Base-by-base conservation (phyloP, 2,888 invertebrate species). In the Idaea aversata region DNA sequence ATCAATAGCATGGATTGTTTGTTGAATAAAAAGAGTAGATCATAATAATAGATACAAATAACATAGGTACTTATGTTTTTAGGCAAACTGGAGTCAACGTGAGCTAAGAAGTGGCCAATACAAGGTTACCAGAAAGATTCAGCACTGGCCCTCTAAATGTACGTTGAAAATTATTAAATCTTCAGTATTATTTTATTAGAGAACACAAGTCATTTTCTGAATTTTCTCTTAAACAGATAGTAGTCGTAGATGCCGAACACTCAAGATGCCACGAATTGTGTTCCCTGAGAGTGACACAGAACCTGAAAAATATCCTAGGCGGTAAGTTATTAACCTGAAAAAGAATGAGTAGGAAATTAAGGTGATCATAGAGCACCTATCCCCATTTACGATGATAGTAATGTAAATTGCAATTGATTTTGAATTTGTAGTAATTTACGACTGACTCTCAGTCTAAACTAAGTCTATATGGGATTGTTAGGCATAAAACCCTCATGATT, bases 251-350 rank as follows among this genome's bases (percentile, higher is more conserved):
- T 83, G 89, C 63, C 85, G 92, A 34, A 84, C 90, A 4, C 90
- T 93, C 68, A 93, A 91, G 79, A 92, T 93, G 93, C 93, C 93
- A 72, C 85, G 93, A 62, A 89, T 93, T 66, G 82, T 93, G 70
- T 93, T 92, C 71, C 92, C 91, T 0, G 93, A 93, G 75, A 93
- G 93, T 80, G 93, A 93, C 67, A 93, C 93, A 2, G 93, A 93
- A 69, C 90, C 92, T 63, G 93, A 93, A 73, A 93, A 93, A 77
- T 93, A 93, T 83, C 90, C 92, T n/a, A 87, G 93, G 76, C 83
- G 93, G 93, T 92, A 79, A 74, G 75, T 67, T n/a, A 35, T 5
- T 66, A 25, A 25, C 25, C 1, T 25, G 3, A 25, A 25, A 25
- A 25, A 25, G 25, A 25, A 25, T 25, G 3, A 25, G 25, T 25